Conservation (phyloP, 2,888 invertebrate genomes). For the Papilio elwesi region DNA sequence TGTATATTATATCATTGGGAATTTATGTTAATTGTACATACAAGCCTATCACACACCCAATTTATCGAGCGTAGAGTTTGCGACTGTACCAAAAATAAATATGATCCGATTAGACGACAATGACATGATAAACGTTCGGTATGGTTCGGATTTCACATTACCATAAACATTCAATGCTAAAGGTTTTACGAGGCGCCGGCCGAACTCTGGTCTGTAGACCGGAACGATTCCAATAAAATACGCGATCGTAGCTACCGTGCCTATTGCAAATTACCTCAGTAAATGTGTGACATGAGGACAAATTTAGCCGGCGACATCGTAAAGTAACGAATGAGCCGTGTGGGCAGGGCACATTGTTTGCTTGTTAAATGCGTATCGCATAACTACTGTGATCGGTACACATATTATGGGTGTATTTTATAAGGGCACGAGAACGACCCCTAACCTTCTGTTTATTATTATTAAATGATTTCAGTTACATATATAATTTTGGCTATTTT, state of each 20-base stretch:
- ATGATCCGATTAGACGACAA: conserved; percentile 28
- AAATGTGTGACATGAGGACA: conserved; percentile 59
- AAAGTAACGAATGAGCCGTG: conserved; percentile 66
- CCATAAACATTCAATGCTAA: conserved; percentile 60
- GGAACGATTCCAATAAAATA: conserved; percentile 57
- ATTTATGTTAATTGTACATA: conserved; percentile 15
- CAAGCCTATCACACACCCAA: conserved; percentile 1
- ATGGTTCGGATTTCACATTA: conserved; percentile 50
- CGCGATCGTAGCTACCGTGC: conserved; percentile 45
- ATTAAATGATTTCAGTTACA: conserved; percentile 40
- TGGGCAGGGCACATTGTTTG: conserved; percentile 75
- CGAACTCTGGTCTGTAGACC: conserved; percentile 58
- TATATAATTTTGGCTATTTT: neutral
- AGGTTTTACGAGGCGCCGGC: conserved; percentile 47
- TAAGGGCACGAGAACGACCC: conserved; percentile 73
- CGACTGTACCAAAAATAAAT: conserved; percentile 39
- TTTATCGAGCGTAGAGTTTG: conserved; percentile 14
- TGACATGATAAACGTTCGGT: conserved; percentile 40
- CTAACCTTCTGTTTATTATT: conserved; percentile 72
- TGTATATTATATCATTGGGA: conserved; percentile 10
- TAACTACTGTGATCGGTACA: conserved; percentile 50
- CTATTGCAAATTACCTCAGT: conserved; percentile 53
- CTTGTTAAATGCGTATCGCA: conserved; percentile 57
- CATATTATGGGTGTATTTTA: conserved; percentile 52
- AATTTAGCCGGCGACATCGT: conserved; percentile 66